Evolutionary conservation across 1,140 invertebrate genomes (phyloP), one percentile per base, ranked within the genome.

Genomic region (Drosophila repleta): DNA sequence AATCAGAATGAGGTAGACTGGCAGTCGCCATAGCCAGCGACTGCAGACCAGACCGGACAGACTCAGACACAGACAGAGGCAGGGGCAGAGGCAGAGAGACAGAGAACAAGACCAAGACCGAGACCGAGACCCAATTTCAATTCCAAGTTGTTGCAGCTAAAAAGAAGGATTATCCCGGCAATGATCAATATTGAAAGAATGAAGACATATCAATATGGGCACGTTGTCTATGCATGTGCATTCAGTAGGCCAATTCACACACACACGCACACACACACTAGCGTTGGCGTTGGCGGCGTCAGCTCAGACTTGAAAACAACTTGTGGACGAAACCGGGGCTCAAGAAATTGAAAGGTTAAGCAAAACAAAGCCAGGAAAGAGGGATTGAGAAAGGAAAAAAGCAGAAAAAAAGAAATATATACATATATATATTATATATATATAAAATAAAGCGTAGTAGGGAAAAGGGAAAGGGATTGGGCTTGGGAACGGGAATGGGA

Each of bases 131-230:
- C 64, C 64, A 71, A 71, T 58, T 58, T 32, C 56, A 39, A 49
- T 62, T 62, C 46, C 21, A 43, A 53, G 71, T 64, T 69, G 72
- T 57, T 69, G 66, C 65, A 70, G 72, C 52, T 63, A 63, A 74
- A 70, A 74, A 70, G 78, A 87, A 87, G 83, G 83, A 87, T 87
- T 87, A 87, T 87, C 83, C 83, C 72, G 83, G 83, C 83, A 88
- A 87, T 88, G 83, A 87, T 87, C 83, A 83, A 72, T 74, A 81
- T 74, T 55, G 71, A 76, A 66, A 83, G 83, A 79, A 88, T 87
- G 68, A 88, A 87, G 83, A 83, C 83, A 88, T 85, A 78, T 79
- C 82, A 87, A 80, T 78, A 87, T 76, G 67, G 53, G 69, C 63
- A 72, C 49, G 63, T 46, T 72, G 56, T 73, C 55, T 68, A 53